Evolutionary conservation across 92 coral and sea anemone genomes (phyloP).

Genomic region (Actinostola sp.): DNA sequence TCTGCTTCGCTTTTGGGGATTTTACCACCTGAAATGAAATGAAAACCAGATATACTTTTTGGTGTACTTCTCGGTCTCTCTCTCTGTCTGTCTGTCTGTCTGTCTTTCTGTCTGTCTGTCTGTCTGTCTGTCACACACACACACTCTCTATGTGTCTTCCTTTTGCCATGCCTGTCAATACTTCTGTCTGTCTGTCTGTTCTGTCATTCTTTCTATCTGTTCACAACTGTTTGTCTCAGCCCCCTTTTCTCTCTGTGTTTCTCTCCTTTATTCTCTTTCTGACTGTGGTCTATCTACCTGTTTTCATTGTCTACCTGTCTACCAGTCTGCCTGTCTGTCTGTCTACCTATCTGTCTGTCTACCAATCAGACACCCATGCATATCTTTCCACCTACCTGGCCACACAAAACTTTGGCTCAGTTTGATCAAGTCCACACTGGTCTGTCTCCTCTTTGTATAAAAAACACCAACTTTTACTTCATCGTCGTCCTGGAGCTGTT

Average conservation of each 20-base stretch:
- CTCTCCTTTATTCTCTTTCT: no score
- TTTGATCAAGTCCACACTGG: conserved; percentile 10
- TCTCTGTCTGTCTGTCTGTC: background rate
- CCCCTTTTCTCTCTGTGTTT: no score
- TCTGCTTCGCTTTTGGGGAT: conserved; percentile 37
- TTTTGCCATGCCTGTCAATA: background rate
- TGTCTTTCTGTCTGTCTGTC: conserved; percentile 9
- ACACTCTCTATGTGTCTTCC: background rate
- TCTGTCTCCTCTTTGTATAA: background rate
- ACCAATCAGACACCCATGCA: background rate
- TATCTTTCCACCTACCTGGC: conserved; percentile 43
- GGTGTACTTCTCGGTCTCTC: no score
- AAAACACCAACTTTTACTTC: conserved; percentile 35
- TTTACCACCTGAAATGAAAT: conserved; percentile 40
- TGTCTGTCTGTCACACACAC: conserved; percentile 1
- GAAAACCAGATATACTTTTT: background rate
- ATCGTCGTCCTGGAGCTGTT: conserved; percentile 65
- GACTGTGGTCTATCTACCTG: background rate
- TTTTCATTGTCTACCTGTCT: background rate
- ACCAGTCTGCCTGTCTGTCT: no score
- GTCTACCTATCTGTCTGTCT: no score
- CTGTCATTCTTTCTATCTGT: conserved; percentile 3
- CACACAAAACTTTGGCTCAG: conserved; percentile 38
- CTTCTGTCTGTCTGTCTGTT: conserved; percentile 8
- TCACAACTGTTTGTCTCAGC: background rate